phyloP scores from a whole-genome alignment of 2,888 invertebrate genomes.

The Monopis laevigella region DNA sequence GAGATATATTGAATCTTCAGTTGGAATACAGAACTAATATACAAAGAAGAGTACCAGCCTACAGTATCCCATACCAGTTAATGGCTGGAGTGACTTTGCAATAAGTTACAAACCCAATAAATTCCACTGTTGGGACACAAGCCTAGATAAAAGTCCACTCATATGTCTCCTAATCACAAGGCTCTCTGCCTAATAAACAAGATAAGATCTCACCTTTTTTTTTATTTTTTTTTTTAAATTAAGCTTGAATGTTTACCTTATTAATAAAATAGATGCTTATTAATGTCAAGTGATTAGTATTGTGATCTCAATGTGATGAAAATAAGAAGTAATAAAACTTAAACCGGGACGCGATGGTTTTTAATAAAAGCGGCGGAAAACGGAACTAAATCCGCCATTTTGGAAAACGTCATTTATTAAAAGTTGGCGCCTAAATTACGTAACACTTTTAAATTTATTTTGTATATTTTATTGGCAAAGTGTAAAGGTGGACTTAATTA shows the following conservation, averaged over 20 bases:
- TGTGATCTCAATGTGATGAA: constrained; percentile 10
- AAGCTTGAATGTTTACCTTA: too few species aligned
- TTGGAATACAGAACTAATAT: constrained; percentile 27
- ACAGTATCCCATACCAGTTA: constrained; percentile 38
- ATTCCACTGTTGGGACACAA: neutral
- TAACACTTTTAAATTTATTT: too few species aligned
- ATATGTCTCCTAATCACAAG: too few species aligned
- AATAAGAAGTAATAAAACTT: constrained; percentile 1
- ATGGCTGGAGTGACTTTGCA: constrained; percentile 51
- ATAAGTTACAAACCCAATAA: constrained; percentile 27
- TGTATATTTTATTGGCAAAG: too few species aligned
- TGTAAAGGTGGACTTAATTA: too few species aligned
- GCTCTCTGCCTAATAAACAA: too few species aligned
- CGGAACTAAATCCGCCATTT: too few species aligned
- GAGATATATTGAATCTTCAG: constrained; percentile 51
- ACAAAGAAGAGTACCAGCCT: constrained; percentile 18
- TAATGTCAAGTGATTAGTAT: constrained; percentile 3
- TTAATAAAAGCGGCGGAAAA: constrained; percentile 15
- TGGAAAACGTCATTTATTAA: too few species aligned
- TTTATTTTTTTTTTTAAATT: too few species aligned
- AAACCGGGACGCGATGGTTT: neutral
- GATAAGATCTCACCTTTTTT: too few species aligned
- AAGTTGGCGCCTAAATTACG: too few species aligned
- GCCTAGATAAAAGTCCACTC: neutral
- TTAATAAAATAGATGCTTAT: neutral